Conservation (phyloP, 2,113 vertebrate species). For the Morone chrysops region DNA sequence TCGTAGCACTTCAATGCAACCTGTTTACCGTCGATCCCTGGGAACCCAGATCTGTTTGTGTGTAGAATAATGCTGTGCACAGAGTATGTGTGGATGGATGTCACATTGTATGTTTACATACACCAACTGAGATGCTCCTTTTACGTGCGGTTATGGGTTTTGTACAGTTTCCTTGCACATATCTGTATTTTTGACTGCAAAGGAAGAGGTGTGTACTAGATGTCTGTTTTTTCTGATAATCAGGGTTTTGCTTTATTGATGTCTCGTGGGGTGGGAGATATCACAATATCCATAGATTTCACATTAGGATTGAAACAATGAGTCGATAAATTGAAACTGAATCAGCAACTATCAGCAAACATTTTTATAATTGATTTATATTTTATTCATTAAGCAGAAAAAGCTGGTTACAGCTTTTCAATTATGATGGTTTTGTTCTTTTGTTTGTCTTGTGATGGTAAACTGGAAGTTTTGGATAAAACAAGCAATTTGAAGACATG, state of each 20-base stretch:
- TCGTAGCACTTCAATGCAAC: slow-evolving; percentile 80
- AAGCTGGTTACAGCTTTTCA: neutral
- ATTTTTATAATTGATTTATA: neutral
- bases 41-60: slow-evolving; percentile 51
- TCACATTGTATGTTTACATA: slow-evolving; percentile 32
- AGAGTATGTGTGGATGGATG: slow-evolving; percentile 47
- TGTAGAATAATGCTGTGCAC: slow-evolving; percentile 42
- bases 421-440: neutral
- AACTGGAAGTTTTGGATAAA: neutral
- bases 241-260: slow-evolving; percentile 30
- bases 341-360: neutral
- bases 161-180: slow-evolving; percentile 63
- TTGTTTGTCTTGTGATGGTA: neutral
- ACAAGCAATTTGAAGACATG: neutral
- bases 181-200: slow-evolving; percentile 56
- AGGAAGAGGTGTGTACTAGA: neutral
- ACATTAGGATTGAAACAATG: neutral
- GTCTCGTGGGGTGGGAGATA: neutral
- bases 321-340: neutral
- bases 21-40: slow-evolving; percentile 68
- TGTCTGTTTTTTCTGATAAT: slow-evolving; percentile 35
- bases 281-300: neutral
- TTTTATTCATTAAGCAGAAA: neutral
- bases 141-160: slow-evolving; percentile 53
- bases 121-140: slow-evolving; percentile 24